phyloP scores from a whole-genome alignment of 2,113 vertebrate species.

The Daubentonia madagascariensis region DNA sequence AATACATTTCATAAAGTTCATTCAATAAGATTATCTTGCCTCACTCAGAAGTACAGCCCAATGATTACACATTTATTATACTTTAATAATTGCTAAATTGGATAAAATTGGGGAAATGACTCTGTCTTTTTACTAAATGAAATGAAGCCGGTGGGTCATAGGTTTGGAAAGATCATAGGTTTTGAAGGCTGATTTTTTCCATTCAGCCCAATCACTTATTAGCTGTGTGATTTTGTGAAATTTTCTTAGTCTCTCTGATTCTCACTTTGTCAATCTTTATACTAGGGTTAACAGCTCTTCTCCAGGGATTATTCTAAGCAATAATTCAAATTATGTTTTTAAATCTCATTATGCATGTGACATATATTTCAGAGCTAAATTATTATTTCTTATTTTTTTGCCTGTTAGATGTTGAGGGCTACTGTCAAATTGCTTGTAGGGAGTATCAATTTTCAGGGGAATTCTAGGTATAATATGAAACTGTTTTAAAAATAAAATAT shows the following conservation, averaged over 20 bases:
- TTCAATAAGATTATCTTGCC: neutral
- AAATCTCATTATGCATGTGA: neutral
- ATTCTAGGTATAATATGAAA: neutral
- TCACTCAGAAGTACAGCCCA: neutral
- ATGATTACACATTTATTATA: neutral
- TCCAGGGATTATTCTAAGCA: neutral
- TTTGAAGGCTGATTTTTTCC: neutral
- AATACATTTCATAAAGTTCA: neutral
- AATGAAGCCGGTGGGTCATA: neutral
- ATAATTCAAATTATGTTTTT: neutral
- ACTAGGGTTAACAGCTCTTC: neutral
- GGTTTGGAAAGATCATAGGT: neutral
- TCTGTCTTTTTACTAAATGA: neutral
- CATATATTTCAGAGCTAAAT: neutral
- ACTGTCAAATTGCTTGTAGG: neutral
- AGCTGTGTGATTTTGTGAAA: neutral
- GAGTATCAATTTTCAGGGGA: neutral
- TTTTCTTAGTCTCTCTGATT: neutral
- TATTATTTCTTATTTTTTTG: neutral
- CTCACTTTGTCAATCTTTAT: neutral
- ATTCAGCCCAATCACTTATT: neutral
- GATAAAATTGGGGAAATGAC: neutral
- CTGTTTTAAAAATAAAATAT: neutral
- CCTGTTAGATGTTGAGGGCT: neutral
- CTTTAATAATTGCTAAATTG: neutral